These are phyloP conservation scores for Pseudochirops corinnae DNA, from an alignment of 2,797 vertebrate species.

Conservation along the genomic window DNA sequence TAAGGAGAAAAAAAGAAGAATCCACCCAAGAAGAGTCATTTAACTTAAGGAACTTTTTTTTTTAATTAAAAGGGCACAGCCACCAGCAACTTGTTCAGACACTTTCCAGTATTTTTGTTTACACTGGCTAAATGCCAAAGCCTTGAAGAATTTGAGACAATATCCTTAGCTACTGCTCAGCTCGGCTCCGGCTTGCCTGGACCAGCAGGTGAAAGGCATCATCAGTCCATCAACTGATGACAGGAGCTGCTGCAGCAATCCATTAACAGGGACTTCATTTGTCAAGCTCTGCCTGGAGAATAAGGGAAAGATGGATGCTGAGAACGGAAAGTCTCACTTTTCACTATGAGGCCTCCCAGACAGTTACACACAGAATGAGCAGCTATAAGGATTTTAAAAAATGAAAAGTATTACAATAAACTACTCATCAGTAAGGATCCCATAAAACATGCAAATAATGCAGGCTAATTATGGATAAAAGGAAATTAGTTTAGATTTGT, in stretches of 20 bases:
- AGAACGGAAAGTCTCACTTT: conserved; percentile 31
- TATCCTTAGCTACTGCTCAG: conserved; percentile 26
- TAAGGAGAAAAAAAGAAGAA: conserved; percentile 41
- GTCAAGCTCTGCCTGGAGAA: conserved; percentile 25
- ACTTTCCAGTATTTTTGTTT: conserved; percentile 66
- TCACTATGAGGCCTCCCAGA: neutral
- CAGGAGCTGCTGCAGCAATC: neutral
- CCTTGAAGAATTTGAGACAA: conserved; percentile 17
- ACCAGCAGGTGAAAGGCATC: conserved; percentile 48
- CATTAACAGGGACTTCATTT: conserved; percentile 17
- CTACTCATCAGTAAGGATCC: conserved; percentile 39
- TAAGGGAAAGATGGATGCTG: conserved; percentile 9
- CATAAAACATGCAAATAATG: conserved; percentile 21
- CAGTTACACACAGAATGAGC: conserved; percentile 20
- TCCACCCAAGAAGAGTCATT: neutral
- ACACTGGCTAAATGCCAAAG: conserved; percentile 42
- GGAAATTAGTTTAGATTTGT: neutral
- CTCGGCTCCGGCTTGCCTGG: conserved; percentile 37
- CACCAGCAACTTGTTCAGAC: conserved; percentile 58
- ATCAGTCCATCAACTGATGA: neutral
- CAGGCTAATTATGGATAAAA: neutral
- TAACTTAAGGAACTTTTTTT: conserved; percentile 52
- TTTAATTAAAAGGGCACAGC: conserved; percentile 21
- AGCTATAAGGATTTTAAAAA: neutral
- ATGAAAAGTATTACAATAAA: neutral